These are phyloP conservation scores for Rhyzopertha dominica DNA, from an alignment of 1,140 invertebrate species.

Conservation along the genomic window DNA sequence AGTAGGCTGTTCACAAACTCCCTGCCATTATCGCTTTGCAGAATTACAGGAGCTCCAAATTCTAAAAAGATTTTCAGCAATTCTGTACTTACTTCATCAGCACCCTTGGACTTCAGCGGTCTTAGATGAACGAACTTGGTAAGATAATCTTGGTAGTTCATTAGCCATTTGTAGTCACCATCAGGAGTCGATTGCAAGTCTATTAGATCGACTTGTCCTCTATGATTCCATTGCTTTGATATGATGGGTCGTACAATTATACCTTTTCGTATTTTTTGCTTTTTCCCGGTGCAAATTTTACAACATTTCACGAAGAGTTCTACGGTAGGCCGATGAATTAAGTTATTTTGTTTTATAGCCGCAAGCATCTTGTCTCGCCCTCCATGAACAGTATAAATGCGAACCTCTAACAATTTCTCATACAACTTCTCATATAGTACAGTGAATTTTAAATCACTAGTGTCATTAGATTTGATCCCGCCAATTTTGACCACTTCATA, in stretches of 20 bases:
- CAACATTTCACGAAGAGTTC: conserved; percentile 2
- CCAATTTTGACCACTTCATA: too few relatives aligned
- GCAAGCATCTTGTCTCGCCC: conserved; percentile 28
- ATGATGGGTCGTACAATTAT: conserved; percentile 26
- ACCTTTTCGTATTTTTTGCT: conserved; percentile 12
- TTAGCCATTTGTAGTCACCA: conserved; percentile 37
- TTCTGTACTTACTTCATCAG: conserved; percentile 40
- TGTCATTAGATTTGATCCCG: too few relatives aligned
- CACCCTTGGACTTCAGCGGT: conserved; percentile 41
- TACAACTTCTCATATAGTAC: conserved; percentile 25
- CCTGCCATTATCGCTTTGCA: conserved; percentile 43
- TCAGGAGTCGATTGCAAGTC: conserved; percentile 37
- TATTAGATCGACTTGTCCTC: conserved; percentile 39
- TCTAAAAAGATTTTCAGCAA: conserved; percentile 44
- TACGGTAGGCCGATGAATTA: neutral
- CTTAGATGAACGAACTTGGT: conserved; percentile 46
- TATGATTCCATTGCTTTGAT: conserved; percentile 21
- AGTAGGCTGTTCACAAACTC: conserved; percentile 40
- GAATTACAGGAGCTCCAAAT: conserved; percentile 41
- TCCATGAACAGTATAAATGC: conserved; percentile 25
- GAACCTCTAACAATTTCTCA: conserved; percentile 25
- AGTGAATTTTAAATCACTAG: conserved; percentile 9
- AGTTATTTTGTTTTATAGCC: neutral
- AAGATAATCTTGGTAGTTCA: conserved; percentile 47
- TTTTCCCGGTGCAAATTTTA: conserved; percentile 7